Conservation (phyloP, 2,113 vertebrate genomes). For the Podiceps cristatus region DNA sequence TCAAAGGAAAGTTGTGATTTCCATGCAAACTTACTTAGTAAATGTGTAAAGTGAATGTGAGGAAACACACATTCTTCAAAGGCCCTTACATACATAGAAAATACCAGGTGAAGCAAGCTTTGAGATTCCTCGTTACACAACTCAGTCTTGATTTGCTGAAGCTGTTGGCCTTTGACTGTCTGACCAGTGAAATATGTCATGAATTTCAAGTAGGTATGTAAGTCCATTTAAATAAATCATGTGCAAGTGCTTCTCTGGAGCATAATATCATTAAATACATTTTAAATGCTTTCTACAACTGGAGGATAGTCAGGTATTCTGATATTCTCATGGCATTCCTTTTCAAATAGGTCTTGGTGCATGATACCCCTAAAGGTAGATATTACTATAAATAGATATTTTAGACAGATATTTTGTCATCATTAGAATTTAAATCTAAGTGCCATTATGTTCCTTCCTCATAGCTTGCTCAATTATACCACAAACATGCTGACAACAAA, state of each 20-base stretch:
- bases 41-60: neutral
- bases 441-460: neutral
- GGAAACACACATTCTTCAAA: neutral
- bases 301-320: neutral
- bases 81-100: neutral
- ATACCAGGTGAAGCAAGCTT: neutral
- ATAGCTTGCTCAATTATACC: neutral
- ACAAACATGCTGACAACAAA: neutral
- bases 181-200: neutral
- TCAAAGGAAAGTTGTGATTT: neutral
- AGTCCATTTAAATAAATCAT: neutral
- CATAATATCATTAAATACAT: neutral
- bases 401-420: neutral
- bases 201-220: neutral
- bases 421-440: neutral
- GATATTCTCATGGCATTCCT: neutral
- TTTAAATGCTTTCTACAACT: neutral
- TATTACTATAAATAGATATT: neutral
- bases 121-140: neutral
- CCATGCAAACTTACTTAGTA: neutral
- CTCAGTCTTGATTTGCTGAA: neutral
- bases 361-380: neutral
- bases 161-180: neutral
- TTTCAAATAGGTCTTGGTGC: neutral
- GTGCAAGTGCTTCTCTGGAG: neutral